phyloP scores from a whole-genome alignment of 92 coral and sea anemone species.

The Porites cylindrica region DNA sequence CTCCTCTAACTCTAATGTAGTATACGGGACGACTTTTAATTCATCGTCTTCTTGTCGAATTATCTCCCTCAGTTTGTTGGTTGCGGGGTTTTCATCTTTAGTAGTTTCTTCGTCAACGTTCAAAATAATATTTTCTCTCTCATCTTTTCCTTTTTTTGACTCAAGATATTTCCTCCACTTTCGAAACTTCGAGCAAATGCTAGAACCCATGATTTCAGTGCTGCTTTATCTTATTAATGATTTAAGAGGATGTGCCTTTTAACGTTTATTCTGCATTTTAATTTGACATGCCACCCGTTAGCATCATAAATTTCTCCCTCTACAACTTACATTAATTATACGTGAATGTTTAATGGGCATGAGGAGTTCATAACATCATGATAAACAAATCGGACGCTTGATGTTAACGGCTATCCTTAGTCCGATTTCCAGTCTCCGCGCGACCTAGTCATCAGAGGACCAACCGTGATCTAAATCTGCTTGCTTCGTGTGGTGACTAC shows the following conservation, averaged over 20 bases:
- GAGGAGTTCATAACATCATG: too few species aligned
- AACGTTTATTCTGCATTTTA: conserved; percentile 21
- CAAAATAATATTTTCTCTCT: background rate
- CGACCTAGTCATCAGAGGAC: too few species aligned
- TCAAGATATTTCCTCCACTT: conserved; percentile 28
- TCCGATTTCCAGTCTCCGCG: too few species aligned
- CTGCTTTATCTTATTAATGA: background rate
- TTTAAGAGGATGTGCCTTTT: background rate
- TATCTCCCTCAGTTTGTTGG: too few species aligned
- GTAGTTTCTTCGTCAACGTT: too few species aligned
- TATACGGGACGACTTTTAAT: conserved; percentile 12
- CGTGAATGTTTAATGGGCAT: conserved; percentile 3
- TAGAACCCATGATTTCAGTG: conserved; percentile 33
- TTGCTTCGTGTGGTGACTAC: too few species aligned
- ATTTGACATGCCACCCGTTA: conserved; percentile 24
- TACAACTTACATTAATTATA: background rate
- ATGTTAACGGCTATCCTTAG: too few species aligned
- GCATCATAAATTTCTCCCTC: background rate
- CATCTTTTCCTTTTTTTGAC: background rate
- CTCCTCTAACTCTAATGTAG: conserved; percentile 13
- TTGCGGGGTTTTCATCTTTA: too few species aligned
- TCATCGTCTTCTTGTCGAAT: conserved; percentile 33
- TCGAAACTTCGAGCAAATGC: conserved; percentile 30
- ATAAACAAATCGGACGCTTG: too few species aligned
- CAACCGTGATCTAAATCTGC: too few species aligned